Percentiles rank a stretch among this genome's conserved stretches.
Conservation (phyloP, 2,113 vertebrate genomes). For the Rattus norvegicus region DNA sequence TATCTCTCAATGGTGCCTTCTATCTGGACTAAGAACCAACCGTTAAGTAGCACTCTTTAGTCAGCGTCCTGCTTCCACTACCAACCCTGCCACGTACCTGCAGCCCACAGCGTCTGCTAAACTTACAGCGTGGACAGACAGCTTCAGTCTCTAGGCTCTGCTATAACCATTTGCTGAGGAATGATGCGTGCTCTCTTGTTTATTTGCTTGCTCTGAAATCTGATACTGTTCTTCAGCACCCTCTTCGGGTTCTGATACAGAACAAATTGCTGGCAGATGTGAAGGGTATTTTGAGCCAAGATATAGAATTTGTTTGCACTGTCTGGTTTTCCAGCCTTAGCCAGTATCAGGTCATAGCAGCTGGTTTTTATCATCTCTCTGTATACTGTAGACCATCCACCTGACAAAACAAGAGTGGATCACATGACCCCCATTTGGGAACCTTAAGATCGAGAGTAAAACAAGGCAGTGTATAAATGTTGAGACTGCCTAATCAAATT, state of each 20-base stretch:
- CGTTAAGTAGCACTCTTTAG: conserved; percentile 71
- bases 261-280: conserved; percentile 96
- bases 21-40: conserved; percentile 65
- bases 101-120: conserved; percentile 73
- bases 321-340: conserved; percentile 94
- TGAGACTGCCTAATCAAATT: conserved; percentile 82
- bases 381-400: conserved; percentile 87
- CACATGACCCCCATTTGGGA: conserved; percentile 87
- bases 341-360: conserved; percentile 91
- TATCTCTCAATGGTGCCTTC: not conserved
- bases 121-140: conserved; percentile 67
- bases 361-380: conserved; percentile 93
- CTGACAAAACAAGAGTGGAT: conserved; percentile 95
- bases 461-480: conserved; percentile 85
- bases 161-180: conserved; percentile 85
- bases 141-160: conserved; percentile 66
- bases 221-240: conserved; percentile 86
- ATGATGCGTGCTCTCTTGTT: conserved; percentile 88
- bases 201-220: conserved; percentile 93
- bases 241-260: conserved; percentile 87
- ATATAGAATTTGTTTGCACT: conserved; percentile 95
- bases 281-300: conserved; percentile 85
- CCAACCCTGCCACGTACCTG: conserved; percentile 70
- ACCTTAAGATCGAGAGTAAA: conserved; percentile 86
- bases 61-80: conserved; percentile 68